Percentiles rank a stretch among this genome's conserved stretches.
These are phyloP conservation scores for Graphium colonna DNA, from an alignment of 2,888 invertebrate genomes.

Conservation along the genomic window DNA sequence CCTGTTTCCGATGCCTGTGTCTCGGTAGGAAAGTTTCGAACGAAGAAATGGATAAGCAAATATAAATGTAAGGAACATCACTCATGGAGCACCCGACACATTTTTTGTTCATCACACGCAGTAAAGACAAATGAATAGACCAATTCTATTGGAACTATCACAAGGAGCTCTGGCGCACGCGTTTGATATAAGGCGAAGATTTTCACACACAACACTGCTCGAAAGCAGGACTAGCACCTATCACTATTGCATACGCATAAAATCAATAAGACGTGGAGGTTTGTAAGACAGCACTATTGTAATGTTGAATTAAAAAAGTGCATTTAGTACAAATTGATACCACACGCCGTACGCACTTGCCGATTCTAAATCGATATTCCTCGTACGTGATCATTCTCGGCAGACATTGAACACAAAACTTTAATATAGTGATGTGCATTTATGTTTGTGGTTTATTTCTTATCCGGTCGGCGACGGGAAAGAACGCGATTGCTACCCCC, in stretches of 20 bases:
- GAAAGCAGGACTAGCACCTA: constrained; percentile 65
- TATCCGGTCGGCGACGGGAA: constrained; percentile 82
- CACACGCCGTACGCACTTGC: constrained; percentile 13
- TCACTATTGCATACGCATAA: constrained; percentile 68
- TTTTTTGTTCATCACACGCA: constrained; percentile 54
- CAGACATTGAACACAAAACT: constrained; percentile 32
- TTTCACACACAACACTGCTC: constrained; percentile 71
- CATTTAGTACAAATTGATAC: constrained; percentile 22
- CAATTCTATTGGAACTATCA: constrained; percentile 35
- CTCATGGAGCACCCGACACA: constrained; percentile 75
- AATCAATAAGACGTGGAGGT: constrained; percentile 52
- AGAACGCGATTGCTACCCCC: constrained; percentile 84
- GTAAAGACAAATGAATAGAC: constrained; percentile 29
- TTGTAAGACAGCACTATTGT: constrained; percentile 37
- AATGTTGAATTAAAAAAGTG: constrained; percentile 17
- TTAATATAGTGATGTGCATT: constrained; percentile 44
- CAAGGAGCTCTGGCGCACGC: constrained; percentile 67
- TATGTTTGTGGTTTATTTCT: constrained; percentile 66
- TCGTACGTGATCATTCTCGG: constrained; percentile 13
- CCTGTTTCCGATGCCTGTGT: constrained; percentile 76
- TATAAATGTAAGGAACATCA: constrained; percentile 77
- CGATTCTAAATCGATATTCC: neutral
- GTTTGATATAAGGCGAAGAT: constrained; percentile 53
- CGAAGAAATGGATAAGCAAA: constrained; percentile 71
- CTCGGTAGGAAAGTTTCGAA: constrained; percentile 66